Percentiles rank a stretch among this genome's conserved stretches.
phyloP scores from a whole-genome alignment of 2,888 invertebrate species.

The Adineta ricciae region DNA sequence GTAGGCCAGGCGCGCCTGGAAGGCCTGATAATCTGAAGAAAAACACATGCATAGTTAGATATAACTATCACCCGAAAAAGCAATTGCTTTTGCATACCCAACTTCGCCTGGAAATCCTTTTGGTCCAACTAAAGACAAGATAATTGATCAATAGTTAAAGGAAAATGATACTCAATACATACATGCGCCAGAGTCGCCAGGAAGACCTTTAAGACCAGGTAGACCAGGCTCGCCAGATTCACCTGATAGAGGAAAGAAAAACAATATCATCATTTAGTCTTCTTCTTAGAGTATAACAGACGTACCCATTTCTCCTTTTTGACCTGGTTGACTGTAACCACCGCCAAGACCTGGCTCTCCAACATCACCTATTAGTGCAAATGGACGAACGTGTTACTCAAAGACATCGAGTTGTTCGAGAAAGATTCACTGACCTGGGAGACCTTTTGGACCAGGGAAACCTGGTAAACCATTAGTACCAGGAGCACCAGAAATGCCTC shows the following conservation, averaged over 20 bases:
- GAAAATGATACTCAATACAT: not conserved
- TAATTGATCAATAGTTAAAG: too few relatives aligned
- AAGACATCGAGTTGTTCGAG: not conserved
- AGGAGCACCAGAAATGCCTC: not conserved
- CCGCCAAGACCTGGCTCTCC: not conserved
- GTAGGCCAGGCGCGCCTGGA: not conserved
- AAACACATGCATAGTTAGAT: too few relatives aligned
- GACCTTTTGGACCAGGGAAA: not conserved
- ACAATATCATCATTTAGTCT: not conserved
- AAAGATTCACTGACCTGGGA: not conserved
- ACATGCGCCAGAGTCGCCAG: not conserved
- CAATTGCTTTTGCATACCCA: not conserved
- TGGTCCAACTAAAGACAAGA: not conserved
- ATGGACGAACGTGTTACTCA: not conserved
- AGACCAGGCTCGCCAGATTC: not conserved
- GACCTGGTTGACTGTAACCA: not conserved
- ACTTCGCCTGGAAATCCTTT: slow-evolving; percentile 10
- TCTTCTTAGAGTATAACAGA: not conserved
- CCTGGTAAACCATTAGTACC: not conserved
- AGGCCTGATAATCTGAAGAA: not conserved
- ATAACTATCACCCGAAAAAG: not conserved
- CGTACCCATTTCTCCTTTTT: not conserved
- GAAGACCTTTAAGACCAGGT: not conserved
- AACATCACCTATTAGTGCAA: not conserved
- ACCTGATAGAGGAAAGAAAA: not conserved